These are phyloP conservation scores for Calidris pugnax DNA, from an alignment of 2,113 vertebrate species.

Conservation along the genomic window DNA sequence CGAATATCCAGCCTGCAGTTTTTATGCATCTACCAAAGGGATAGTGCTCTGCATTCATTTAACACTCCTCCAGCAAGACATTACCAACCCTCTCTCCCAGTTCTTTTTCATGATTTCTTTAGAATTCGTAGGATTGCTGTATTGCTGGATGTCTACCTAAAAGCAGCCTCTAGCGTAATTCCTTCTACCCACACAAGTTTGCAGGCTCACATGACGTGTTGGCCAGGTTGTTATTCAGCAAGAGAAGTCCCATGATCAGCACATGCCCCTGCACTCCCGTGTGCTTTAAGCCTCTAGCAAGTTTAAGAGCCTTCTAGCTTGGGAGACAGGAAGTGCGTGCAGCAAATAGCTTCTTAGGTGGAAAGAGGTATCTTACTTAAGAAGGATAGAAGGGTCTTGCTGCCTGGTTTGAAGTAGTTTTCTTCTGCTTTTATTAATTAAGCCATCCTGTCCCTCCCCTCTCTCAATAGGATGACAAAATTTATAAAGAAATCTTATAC, in stretches of 20 bases:
- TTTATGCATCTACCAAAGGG: neutral
- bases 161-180: neutral
- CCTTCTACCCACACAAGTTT: neutral
- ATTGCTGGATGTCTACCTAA: neutral
- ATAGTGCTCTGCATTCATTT: neutral
- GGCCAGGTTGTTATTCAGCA: neutral
- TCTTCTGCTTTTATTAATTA: neutral
- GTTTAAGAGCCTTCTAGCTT: neutral
- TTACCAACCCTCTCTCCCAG: neutral
- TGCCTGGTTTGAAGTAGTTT: neutral
- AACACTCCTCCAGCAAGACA: neutral
- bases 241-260: fast-evolving
- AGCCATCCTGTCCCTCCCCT: fast-evolving
- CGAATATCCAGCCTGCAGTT: neutral
- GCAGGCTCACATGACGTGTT: neutral
- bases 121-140: neutral
- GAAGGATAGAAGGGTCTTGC: neutral
- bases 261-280: fast-evolving
- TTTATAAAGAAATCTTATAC: neutral
- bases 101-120: neutral
- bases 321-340: neutral
- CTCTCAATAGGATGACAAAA: neutral
- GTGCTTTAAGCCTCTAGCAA: neutral
- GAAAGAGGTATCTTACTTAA: neutral
- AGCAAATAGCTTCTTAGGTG: neutral